Base-by-base conservation (phyloP, 2,888 invertebrate species). In the Cinara cedri region DNA sequence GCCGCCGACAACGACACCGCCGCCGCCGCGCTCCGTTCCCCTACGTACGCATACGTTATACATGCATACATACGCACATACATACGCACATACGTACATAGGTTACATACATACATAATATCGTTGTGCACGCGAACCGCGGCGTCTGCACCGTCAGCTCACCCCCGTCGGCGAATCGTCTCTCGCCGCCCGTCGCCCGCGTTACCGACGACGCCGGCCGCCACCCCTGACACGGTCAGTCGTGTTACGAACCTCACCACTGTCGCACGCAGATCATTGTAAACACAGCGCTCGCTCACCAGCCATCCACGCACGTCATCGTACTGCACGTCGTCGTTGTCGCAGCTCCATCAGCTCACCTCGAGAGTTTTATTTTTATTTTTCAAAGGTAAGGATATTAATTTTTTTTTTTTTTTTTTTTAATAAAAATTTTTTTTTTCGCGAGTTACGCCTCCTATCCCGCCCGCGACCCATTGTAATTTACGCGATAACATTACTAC, bases 231-330 rank as follows among this genome's bases (percentile, higher is more conserved):
- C 68, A 19, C 60, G 46, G 42, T 78, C 78, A 78, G 78, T 78
- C 78, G 78, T 21, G 78, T 78, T 70, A 51, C 78, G 60, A 42
- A 68, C 78, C 68, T 68, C 78, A 78, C 19, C 72, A 51, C 72
- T 24, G 72, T 60, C 63, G 62, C 78, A 78, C 78, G 66, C 11
- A 51, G 63, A 46, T 24, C 55, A 65, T n/a, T n/a, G n/a, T n/a
- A n/a, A n/a, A n/a, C 57, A 9, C 46, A 11, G 3, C 63, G 42
- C 62, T 44, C 34, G 51, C 10, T n/a, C 71, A 10, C 11, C 72
- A 24, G 16, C 42, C 46, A 68, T 11, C 71, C 57, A 14, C 24
- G 46, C 46, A n/a, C n/a, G n/a, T n/a, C n/a, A n/a, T n/a, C 46
- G 46, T 19, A 6, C 21, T 19, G 16, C 49, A 51, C 16, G n/a